phyloP scores from a whole-genome alignment of 30 jellyfish, hydroid and myxozoan species.

The Aurelia aurita complex sp. Pacific region DNA sequence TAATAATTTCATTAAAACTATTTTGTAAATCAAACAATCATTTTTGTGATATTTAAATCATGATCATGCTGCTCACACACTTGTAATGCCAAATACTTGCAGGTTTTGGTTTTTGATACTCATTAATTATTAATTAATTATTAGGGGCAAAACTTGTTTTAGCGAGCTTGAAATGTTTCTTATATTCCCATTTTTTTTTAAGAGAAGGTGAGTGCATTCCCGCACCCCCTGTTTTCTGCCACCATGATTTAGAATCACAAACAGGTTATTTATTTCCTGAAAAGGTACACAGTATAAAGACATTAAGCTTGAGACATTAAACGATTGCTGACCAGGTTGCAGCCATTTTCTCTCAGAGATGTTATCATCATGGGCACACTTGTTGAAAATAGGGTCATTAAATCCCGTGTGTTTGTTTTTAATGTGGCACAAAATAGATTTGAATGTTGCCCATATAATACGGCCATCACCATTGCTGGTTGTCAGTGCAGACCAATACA shows the following conservation, averaged over 20 bases:
- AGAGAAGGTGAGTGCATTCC: slow-evolving; percentile 13
- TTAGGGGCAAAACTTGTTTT: background rate
- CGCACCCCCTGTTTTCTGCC: slow-evolving; percentile 5
- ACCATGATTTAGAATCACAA: background rate
- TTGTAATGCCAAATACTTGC: slow-evolving; percentile 13
- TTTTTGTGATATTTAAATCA: background rate
- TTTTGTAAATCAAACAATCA: background rate
- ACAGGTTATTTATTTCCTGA: background rate
- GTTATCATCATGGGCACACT: slow-evolving; percentile 50
- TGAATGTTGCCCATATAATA: slow-evolving; percentile 48
- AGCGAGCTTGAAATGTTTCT: background rate
- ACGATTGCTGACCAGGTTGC: slow-evolving; percentile 20
- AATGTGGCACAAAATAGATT: slow-evolving; percentile 35
- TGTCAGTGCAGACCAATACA: slow-evolving; percentile 55
- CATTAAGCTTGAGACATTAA: slow-evolving; percentile 9
- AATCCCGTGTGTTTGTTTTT: slow-evolving; percentile 38
- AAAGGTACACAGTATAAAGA: background rate
- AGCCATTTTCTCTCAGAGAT: slow-evolving; percentile 50
- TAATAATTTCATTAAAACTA: background rate
- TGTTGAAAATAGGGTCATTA: slow-evolving; percentile 19
- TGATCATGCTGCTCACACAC: slow-evolving; percentile 11
- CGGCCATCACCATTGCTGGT: slow-evolving; percentile 58
- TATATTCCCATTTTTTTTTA: background rate
- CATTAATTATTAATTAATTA: no score
- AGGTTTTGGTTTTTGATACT: slow-evolving; percentile 5